Evolutionary conservation across 2,113 vertebrate genomes (phyloP).

Genomic region (Dromas ardeola): DNA sequence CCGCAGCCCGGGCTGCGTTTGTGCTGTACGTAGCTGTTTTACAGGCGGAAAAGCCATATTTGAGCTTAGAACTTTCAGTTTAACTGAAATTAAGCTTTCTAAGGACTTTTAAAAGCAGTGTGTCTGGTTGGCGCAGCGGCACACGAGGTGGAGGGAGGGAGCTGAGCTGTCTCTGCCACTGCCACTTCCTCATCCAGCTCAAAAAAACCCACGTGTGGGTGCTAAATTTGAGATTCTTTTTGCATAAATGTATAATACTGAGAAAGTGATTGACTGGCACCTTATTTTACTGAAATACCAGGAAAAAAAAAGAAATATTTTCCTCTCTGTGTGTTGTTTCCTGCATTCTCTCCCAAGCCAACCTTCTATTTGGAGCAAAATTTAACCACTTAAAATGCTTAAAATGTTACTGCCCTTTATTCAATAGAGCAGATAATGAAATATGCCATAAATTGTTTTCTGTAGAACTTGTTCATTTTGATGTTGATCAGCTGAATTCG

Average conservation of each 20-base stretch:
- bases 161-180: slow-evolving; percentile 30
- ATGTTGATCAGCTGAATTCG: not conserved
- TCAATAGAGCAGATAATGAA: not conserved
- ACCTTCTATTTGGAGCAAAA: slow-evolving; percentile 9
- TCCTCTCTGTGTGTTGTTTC: slow-evolving; percentile 18
- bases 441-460: not conserved
- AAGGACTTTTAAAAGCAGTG: not conserved
- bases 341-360: not conserved
- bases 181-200: slow-evolving; percentile 24
- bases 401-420: not conserved
- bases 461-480: not conserved
- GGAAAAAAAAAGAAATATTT: not conserved
- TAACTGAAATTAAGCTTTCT: not conserved
- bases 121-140: not conserved
- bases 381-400: not conserved
- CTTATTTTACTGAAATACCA: slow-evolving; percentile 49
- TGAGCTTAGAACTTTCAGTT: not conserved
- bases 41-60: not conserved
- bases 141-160: not conserved
- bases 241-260: slow-evolving; percentile 39
- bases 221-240: not conserved
- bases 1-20: not conserved
- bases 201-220: not conserved
- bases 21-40: not conserved
- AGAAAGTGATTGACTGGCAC: slow-evolving; percentile 48